phyloP scores from a whole-genome alignment of 2,113 vertebrate genomes.

The Ardeotis arabs region DNA sequence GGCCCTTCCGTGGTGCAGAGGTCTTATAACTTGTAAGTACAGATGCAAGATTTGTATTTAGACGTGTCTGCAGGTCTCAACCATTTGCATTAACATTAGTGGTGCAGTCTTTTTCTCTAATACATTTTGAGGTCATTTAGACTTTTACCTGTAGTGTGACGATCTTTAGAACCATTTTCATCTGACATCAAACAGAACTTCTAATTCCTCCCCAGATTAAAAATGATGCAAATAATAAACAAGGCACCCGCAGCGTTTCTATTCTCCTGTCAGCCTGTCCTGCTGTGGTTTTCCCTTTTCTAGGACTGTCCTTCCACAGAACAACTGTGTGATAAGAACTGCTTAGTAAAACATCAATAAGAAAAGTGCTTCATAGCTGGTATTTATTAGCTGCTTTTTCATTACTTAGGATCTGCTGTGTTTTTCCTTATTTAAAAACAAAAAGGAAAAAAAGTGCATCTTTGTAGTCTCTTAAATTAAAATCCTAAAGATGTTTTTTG shows the following conservation, averaged over 20 bases:
- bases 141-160: background rate
- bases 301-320: background rate
- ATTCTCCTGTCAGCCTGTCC: background rate
- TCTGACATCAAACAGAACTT: background rate
- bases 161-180: background rate
- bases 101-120: background rate
- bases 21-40: background rate
- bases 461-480: background rate
- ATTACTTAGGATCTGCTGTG: background rate
- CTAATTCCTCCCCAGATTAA: background rate
- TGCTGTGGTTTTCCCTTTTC: background rate
- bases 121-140: background rate
- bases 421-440: background rate
- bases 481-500: background rate
- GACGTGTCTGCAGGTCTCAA: fast-evolving
- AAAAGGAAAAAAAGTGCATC: background rate
- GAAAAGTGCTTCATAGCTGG: background rate
- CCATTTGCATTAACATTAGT: no score
- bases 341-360: background rate
- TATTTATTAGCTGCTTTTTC: background rate
- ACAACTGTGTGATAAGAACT: background rate
- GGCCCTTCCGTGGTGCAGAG: background rate
- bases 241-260: fast-evolving
- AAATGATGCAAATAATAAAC: background rate
- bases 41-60: background rate